Percentiles rank a stretch among this genome's conserved stretches.
phyloP scores from a whole-genome alignment of 2,888 invertebrate genomes.

The Apoda limacodes region DNA sequence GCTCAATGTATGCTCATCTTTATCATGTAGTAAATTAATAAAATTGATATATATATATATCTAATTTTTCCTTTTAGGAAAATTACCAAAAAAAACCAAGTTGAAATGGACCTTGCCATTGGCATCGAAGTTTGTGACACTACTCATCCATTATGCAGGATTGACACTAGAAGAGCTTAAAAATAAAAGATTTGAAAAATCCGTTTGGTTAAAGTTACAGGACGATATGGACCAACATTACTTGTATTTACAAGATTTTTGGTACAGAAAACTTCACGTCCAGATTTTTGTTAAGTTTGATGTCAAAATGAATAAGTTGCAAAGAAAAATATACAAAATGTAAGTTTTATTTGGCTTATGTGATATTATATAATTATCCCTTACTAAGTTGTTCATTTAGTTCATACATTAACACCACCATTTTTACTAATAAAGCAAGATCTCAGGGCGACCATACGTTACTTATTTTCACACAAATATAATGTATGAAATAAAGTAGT shows the following conservation, averaged over 20 bases:
- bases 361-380: background rate
- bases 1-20: no score
- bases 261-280: conserved; percentile 39
- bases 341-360: conserved; percentile 24
- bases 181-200: conserved; percentile 32
- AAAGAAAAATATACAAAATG: conserved; percentile 34
- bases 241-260: conserved; percentile 34
- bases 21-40: no score
- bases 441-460: no score
- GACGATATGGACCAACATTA: conserved; percentile 34
- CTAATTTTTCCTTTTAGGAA: conserved; percentile 25
- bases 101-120: conserved; percentile 37
- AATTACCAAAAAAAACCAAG: conserved; percentile 27
- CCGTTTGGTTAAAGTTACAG: conserved; percentile 38
- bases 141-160: conserved; percentile 32
- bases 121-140: conserved; percentile 36
- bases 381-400: background rate
- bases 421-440: no score
- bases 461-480: no score
- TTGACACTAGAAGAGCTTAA: conserved; percentile 36
- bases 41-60: no score
- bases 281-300: conserved; percentile 42
- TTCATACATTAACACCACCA: no score
- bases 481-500: no score
- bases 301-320: conserved; percentile 33